A percentile compares a stretch with the other conserved stretches of the same genome.
phyloP scores from a whole-genome alignment of 1,140 invertebrate species.

The Eueides isabella region DNA sequence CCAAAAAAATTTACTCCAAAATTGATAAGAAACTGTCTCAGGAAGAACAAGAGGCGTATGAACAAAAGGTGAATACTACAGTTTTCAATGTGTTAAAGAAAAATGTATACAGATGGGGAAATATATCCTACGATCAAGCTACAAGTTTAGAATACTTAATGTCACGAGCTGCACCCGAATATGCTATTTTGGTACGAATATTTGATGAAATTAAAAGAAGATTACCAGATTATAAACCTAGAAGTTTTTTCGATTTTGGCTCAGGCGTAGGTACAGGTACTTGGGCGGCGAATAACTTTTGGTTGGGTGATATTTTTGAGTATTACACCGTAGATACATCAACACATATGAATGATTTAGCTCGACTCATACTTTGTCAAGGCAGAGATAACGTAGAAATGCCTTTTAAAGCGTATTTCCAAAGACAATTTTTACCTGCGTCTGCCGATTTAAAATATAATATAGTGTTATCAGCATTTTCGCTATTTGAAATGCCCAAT shows the following conservation, averaged over 20 bases:
- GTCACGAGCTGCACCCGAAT: constrained; percentile 87
- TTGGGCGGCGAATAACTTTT: constrained; percentile 90
- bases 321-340: constrained; percentile 93
- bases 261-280: constrained; percentile 92
- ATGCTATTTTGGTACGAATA: constrained; percentile 87
- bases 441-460: constrained; percentile 85
- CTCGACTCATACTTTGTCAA: constrained; percentile 86
- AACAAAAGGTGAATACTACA: constrained; percentile 72
- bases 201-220: constrained; percentile 88
- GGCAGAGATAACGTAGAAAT: constrained; percentile 84
- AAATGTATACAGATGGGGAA: constrained; percentile 87
- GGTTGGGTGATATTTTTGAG: constrained; percentile 89
- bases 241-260: constrained; percentile 93
- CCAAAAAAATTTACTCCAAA: constrained; percentile 62
- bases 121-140: constrained; percentile 86
- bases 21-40: constrained; percentile 57
- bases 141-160: constrained; percentile 87
- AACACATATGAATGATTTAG: constrained; percentile 90
- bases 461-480: constrained; percentile 91
- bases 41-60: constrained; percentile 54
- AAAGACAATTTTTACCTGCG: constrained; percentile 91
- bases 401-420: constrained; percentile 85
- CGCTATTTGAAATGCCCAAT: constrained; percentile 90
- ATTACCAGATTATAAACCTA: constrained; percentile 87
- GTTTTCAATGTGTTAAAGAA: constrained; percentile 81